Percentiles rank a stretch among this genome's conserved stretches.
Conservation (phyloP, 1,140 invertebrate genomes). For the Hirudo medicinalis region DNA sequence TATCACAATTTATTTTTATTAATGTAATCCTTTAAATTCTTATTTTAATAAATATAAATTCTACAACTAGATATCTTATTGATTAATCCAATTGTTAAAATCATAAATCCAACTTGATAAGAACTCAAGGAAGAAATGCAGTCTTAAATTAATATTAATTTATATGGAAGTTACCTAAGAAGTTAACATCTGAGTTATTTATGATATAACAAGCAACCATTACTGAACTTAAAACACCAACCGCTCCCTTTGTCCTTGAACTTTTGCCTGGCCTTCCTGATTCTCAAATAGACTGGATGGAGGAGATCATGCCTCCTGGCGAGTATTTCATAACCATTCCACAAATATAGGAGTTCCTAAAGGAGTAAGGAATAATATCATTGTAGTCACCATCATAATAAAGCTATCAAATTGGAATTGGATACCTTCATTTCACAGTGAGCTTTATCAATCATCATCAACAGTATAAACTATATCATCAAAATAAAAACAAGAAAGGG, state of each 20-base stretch:
- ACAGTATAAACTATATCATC: too few species aligned
- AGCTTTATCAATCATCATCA: too few species aligned
- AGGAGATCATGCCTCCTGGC: slow-evolving; percentile 55
- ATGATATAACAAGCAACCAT: not conserved
- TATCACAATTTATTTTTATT: not conserved
- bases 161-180: too few species aligned
- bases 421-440: too few species aligned
- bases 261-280: slow-evolving; percentile 51
- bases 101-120: not conserved
- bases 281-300: slow-evolving; percentile 55
- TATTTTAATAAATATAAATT: too few species aligned
- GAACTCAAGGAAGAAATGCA: slow-evolving; percentile 8
- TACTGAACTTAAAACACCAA: not conserved
- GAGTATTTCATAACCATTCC: slow-evolving; percentile 80
- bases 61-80: not conserved
- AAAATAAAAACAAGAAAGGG: too few species aligned
- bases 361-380: too few species aligned
- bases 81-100: not conserved
- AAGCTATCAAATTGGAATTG: too few species aligned
- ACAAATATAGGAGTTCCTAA: slow-evolving; percentile 74
- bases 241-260: slow-evolving; percentile 41
- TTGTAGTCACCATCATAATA: too few species aligned
- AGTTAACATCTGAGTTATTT: not conserved
- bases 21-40: not conserved
- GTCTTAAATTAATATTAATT: slow-evolving; percentile 13